phyloP scores from a whole-genome alignment of 1,140 invertebrate species.

The Nasonia longicornis region DNA sequence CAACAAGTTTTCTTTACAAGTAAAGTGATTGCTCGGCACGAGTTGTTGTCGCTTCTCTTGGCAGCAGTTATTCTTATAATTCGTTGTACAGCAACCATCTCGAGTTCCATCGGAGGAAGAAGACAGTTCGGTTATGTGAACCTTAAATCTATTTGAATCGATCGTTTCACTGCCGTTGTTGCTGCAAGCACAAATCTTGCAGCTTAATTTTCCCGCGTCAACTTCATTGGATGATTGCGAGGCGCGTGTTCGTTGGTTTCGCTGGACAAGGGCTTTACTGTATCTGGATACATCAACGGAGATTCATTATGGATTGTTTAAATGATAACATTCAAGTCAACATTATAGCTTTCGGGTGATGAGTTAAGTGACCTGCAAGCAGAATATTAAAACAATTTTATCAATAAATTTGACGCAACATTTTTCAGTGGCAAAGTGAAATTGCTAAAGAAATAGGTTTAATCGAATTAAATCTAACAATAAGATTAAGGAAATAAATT shows the following conservation, averaged over 20 bases:
- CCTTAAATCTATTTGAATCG: neutral
- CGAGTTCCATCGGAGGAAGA: neutral
- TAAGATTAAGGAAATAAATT: neutral
- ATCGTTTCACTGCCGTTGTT: neutral
- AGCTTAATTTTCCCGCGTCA: neutral
- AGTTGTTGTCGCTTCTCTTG: neutral
- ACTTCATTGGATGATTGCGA: neutral
- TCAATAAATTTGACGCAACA: neutral
- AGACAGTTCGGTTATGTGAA: neutral
- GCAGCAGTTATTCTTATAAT: neutral
- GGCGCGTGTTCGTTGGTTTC: neutral
- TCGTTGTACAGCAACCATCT: neutral
- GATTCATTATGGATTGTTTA: constrained; percentile 49
- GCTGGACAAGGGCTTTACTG: neutral
- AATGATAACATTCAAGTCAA: constrained; percentile 65
- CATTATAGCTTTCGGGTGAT: constrained; percentile 64
- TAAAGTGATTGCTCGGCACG: neutral
- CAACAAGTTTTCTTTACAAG: neutral
- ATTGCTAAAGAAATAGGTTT: neutral
- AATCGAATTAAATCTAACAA: neutral
- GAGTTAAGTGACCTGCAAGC: constrained; percentile 65
- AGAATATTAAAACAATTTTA: constrained; percentile 42
- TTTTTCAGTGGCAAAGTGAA: neutral
- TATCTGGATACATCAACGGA: constrained; percentile 39
- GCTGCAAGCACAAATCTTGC: neutral